A percentile compares a stretch with the other conserved stretches of the same genome.
These are phyloP conservation scores for Pitta sordida DNA, from an alignment of 2,113 vertebrate species.

Conservation along the genomic window DNA sequence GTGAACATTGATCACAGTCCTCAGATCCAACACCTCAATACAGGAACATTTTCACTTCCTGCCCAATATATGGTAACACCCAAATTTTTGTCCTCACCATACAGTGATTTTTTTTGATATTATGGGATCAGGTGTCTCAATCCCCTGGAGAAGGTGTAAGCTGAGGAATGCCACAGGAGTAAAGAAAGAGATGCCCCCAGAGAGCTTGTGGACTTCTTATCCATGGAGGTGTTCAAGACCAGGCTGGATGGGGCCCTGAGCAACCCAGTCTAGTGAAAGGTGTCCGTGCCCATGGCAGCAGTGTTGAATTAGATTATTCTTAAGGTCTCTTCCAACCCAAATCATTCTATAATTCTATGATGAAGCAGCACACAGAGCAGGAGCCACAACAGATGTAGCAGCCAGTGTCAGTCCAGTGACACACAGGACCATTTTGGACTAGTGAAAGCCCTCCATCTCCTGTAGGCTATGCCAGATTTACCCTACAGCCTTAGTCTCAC, in stretches of 20 bases:
- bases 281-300: background rate
- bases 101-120: background rate
- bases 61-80: background rate
- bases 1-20: background rate
- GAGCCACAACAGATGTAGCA: background rate
- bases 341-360: background rate
- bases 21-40: background rate
- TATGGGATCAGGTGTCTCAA: rapidly evolving
- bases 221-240: background rate
- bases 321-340: background rate
- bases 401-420: rapidly evolving
- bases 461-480: background rate
- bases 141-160: background rate
- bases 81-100: background rate
- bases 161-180: background rate
- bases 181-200: background rate
- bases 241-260: background rate
- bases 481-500: background rate
- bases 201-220: background rate
- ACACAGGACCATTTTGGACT: rapidly evolving
- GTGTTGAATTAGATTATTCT: background rate
- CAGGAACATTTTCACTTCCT: background rate
- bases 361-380: background rate
- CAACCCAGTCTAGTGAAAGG: background rate
- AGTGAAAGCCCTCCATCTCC: rapidly evolving